Base-by-base conservation (phyloP, 2,888 invertebrate genomes). In the Drosophila mettleri region DNA sequence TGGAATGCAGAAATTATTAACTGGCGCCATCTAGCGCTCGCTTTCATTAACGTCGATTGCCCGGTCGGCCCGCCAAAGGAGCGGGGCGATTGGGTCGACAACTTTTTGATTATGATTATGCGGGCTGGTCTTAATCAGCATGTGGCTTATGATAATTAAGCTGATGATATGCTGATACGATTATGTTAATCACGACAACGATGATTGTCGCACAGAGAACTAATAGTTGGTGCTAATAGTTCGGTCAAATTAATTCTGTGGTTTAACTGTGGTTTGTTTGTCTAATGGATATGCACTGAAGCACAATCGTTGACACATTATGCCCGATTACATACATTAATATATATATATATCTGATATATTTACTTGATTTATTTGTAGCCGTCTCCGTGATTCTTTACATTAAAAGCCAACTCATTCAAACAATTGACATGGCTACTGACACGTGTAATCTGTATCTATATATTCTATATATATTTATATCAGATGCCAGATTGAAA, bases 351-450 rank as follows among this genome's bases (percentile, higher is more conserved):
- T 27, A 10, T 29, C n/a, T 34, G 34, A 27, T 16, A 36, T 9
- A 3, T 31, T 9, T 43, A 51, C 60, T 36, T 62, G 48, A 36
- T 29, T 49, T n/a, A n/a, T n/a, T 51, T 2, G 29, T 31, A 33
- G 33, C 55, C 34, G 10, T 16, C 29, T 6, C 18, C n/a, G n/a
- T 24, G 20, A 27, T 31, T 31, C 29, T 24, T n/a, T 29, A 53
- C 74, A 63, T 78, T 74, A 68, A 58, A 49, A 41, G 57, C 41
- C 69, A 74, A 69, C 60, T 82, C 77, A 83, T 69, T 73, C 87
- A 63, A 61, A 67, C 86, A 85, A 77, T 89, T 88, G 89, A 87
- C 85, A 82, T 82, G 88, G 69, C 71, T 77, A 75, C 69, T 73
- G 89, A 87, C 89, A 88, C 88, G 80, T 88, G 89, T 85, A 85